Conservation (phyloP, 2,797 vertebrate species). For the Anguilla anguilla region DNA sequence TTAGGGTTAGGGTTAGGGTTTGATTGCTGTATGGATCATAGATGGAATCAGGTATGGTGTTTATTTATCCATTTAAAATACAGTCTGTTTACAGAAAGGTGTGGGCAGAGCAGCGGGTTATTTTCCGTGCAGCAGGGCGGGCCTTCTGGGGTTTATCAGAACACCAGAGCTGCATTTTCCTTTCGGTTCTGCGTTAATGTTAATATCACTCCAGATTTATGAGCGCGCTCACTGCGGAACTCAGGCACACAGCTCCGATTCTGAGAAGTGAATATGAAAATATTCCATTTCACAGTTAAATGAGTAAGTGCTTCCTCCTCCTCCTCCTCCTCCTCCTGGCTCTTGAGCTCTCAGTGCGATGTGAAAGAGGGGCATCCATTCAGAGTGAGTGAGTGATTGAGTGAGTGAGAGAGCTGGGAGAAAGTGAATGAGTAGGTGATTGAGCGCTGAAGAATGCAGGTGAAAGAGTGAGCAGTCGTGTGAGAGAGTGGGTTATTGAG, state of each 20-base stretch:
- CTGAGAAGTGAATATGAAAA: slow-evolving; percentile 7
- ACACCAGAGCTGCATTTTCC: background rate
- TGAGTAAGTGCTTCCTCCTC: background rate
- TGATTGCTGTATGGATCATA: background rate
- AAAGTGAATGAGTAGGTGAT: slow-evolving; percentile 15
- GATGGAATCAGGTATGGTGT: background rate
- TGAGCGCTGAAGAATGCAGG: slow-evolving; percentile 3
- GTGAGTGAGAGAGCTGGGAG: slow-evolving; percentile 5
- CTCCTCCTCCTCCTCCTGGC: background rate
- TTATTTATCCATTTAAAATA: background rate
- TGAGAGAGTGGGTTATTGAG: slow-evolving; percentile 21
- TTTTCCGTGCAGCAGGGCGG: background rate
- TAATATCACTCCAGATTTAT: background rate
- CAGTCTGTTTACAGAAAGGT: background rate
- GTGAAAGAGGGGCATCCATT: slow-evolving; percentile 10
- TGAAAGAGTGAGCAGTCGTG: background rate
- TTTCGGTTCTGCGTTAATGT: background rate
- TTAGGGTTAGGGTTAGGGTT: no score
- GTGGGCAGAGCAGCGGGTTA: background rate
- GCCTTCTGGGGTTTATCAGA: background rate
- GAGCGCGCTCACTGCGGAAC: background rate
- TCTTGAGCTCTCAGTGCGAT: slow-evolving; percentile 12
- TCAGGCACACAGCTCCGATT: slow-evolving; percentile 13
- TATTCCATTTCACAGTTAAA: slow-evolving; percentile 13
- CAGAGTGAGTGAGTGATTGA: slow-evolving; percentile 18